phyloP scores from a whole-genome alignment of 2,888 invertebrate genomes.

The Tiliacea aurago region DNA sequence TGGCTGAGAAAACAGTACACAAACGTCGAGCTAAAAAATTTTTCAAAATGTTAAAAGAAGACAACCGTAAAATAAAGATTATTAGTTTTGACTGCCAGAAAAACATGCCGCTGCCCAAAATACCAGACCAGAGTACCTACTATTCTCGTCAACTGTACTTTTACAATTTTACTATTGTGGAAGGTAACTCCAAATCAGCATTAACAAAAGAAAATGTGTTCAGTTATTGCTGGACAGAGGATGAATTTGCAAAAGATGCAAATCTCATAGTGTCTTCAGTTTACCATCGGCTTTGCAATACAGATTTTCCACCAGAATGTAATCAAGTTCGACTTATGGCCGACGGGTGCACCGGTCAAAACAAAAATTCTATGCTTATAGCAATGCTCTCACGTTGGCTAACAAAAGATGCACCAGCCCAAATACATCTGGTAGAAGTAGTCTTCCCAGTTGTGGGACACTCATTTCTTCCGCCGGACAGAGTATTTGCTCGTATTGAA shows the following conservation, averaged over 20 bases:
- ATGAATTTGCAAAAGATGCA: constrained; percentile 30
- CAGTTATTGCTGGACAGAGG: constrained; percentile 51
- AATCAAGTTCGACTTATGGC: constrained; percentile 22
- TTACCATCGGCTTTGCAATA: constrained; percentile 34
- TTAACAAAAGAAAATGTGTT: constrained; percentile 48
- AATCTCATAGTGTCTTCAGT: constrained; percentile 52
- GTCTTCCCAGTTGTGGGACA: constrained; percentile 48
- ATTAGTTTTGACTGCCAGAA: constrained; percentile 65
- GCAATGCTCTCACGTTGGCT: constrained; percentile 26
- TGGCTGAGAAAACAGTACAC: constrained; percentile 56
- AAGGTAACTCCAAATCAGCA: constrained; percentile 66
- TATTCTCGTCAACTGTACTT: constrained; percentile 47
- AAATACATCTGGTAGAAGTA: constrained; percentile 32
- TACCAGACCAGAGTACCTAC: constrained; percentile 58
- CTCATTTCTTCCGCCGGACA: constrained; percentile 42
- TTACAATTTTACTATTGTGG: constrained; percentile 72
- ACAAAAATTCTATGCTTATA: constrained; percentile 33
- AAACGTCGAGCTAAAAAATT: constrained; percentile 58
- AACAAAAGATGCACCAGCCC: constrained; percentile 19
- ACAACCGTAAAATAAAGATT: constrained; percentile 45
- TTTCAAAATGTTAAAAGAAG: constrained; percentile 53
- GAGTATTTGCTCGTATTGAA: constrained; percentile 46
- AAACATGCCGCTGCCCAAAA: constrained; percentile 58
- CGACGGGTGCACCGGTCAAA: constrained; percentile 30
- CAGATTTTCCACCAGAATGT: constrained; percentile 27